Conservation (phyloP, 2,797 vertebrate genomes). For the Melanotaenia parkinsoni region DNA sequence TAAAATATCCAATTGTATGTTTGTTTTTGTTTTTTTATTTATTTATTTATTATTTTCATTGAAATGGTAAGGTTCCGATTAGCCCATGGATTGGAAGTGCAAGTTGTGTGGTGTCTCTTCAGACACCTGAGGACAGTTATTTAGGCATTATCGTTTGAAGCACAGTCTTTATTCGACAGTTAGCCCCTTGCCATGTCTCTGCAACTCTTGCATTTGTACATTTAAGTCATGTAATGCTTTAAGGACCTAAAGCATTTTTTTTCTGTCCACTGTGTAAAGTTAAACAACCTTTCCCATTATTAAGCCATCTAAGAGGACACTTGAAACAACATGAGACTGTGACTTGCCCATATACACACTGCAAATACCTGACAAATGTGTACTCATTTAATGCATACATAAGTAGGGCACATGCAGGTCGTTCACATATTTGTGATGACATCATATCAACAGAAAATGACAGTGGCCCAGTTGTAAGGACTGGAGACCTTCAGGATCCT, state of each 20-base stretch:
- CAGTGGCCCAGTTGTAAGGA: no score
- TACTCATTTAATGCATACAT: conserved; percentile 3
- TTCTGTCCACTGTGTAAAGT: not conserved
- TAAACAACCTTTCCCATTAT: not conserved
- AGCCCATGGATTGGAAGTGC: conserved; percentile 22
- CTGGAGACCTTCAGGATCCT: no score
- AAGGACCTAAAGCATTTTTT: conserved; percentile 9
- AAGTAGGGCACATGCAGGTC: no score
- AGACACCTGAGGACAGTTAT: conserved; percentile 8
- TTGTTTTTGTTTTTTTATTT: no score
- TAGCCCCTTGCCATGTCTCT: conserved; percentile 14
- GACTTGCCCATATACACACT: conserved; percentile 16
- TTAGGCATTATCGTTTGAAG: not conserved
- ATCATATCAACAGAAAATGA: no score
- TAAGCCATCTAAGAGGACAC: not conserved
- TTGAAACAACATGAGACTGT: conserved; percentile 3
- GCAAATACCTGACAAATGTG: not conserved
- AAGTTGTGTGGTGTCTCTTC: conserved; percentile 13
- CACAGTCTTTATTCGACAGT: conserved; percentile 20
- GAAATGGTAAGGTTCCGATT: not conserved
- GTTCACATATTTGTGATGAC: no score
- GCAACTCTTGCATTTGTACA: conserved; percentile 18
- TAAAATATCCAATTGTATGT: no score
- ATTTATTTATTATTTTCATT: no score
- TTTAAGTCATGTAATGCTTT: conserved; percentile 25